Percentiles rank a stretch among this genome's conserved stretches.
Conservation (phyloP, 2,113 vertebrate species). For the Mesitornis unicolor region DNA sequence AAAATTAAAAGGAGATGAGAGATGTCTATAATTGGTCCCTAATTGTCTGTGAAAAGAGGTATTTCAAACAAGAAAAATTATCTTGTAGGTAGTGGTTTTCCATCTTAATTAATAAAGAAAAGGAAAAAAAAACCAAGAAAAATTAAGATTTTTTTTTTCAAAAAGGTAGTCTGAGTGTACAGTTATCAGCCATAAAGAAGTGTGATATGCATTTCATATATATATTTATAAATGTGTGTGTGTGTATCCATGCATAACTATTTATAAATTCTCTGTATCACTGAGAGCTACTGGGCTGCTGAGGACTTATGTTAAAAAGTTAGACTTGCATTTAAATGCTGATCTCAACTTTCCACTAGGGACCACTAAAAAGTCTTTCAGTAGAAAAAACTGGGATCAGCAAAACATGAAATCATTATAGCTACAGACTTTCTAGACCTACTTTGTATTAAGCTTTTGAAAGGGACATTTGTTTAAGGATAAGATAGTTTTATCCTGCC, state of each 20-base stretch:
- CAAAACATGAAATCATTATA: slow-evolving; percentile 82
- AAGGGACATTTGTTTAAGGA: slow-evolving; percentile 79
- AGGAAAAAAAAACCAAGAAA: not conserved
- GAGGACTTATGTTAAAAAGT: slow-evolving; percentile 73
- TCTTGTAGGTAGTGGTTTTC: slow-evolving; percentile 29
- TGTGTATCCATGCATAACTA: not conserved
- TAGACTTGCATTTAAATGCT: slow-evolving; percentile 78
- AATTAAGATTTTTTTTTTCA: not conserved
- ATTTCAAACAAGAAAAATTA: slow-evolving; percentile 46
- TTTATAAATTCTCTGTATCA: slow-evolving; percentile 67
- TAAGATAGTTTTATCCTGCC: slow-evolving; percentile 64
- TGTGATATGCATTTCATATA: slow-evolving; percentile 30
- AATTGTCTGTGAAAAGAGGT: slow-evolving; percentile 51
- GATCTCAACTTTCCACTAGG: slow-evolving; percentile 77
- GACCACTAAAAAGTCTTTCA: slow-evolving; percentile 81
- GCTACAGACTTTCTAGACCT: slow-evolving; percentile 73
- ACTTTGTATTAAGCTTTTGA: slow-evolving; percentile 75
- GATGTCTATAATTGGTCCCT: slow-evolving; percentile 68
- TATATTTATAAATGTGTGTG: not conserved
- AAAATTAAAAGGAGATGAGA: slow-evolving; percentile 54
- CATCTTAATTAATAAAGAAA: slow-evolving; percentile 9
- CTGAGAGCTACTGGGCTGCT: slow-evolving; percentile 62
- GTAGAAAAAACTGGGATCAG: slow-evolving; percentile 76
- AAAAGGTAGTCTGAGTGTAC: slow-evolving; percentile 16
- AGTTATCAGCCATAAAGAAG: not conserved